Percentiles rank a stretch among this genome's conserved stretches.
Conservation (phyloP, 2,113 vertebrate genomes). For the Lepidothrix coronata region DNA sequence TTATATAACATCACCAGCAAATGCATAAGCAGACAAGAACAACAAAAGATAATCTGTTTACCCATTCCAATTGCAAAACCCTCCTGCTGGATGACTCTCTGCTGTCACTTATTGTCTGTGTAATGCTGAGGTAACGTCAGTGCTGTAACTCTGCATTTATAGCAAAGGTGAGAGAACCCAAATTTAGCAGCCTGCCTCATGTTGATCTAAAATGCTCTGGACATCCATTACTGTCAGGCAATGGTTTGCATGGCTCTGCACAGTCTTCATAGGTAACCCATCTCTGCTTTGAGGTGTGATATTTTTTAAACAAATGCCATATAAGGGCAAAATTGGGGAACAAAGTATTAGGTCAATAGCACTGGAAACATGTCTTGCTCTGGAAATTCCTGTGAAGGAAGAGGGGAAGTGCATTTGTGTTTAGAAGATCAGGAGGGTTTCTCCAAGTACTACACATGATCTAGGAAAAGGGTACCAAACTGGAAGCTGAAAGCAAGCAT, state of each 20-base stretch:
- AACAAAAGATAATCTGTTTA: conserved; percentile 5
- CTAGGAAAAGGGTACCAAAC: neutral
- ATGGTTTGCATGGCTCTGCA: neutral
- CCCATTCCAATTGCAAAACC: neutral
- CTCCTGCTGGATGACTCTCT: neutral
- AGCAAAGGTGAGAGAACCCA: neutral
- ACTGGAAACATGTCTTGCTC: neutral
- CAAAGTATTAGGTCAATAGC: neutral
- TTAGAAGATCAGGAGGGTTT: neutral
- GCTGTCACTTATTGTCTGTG: neutral
- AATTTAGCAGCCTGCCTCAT: neutral
- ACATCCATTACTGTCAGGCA: neutral
- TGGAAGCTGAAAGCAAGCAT: neutral
- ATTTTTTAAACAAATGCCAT: neutral
- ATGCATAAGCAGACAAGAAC: neutral
- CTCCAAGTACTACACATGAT: neutral
- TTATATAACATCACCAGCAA: neutral
- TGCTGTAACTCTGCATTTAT: neutral
- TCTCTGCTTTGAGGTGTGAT: neutral
- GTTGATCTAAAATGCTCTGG: neutral
- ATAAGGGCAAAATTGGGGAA: neutral
- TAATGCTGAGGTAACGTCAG: neutral
- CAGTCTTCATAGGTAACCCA: neutral
- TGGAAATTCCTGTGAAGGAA: neutral
- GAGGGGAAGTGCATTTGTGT: neutral